phyloP scores from a whole-genome alignment of 2,113 vertebrate genomes.

The Thamnophis sirtalis region DNA sequence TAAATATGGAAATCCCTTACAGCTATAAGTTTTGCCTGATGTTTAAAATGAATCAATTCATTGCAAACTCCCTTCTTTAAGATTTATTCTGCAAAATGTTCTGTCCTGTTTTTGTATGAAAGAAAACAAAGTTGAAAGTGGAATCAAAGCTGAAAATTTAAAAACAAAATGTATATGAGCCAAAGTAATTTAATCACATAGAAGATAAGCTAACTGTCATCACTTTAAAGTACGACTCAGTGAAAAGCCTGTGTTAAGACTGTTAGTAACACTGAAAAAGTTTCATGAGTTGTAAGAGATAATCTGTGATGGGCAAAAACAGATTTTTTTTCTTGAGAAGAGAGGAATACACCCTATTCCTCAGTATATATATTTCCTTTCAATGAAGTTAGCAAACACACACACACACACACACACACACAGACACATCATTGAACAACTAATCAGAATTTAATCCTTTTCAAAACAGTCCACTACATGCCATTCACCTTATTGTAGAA shows the following conservation, averaged over 20 bases:
- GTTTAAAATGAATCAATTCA: neutral
- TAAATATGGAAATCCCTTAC: neutral
- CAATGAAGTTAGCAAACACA: constrained; percentile 22
- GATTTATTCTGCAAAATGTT: neutral
- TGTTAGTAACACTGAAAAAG: neutral
- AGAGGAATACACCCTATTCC: constrained; percentile 46
- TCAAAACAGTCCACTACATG: constrained; percentile 32
- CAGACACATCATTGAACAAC: neutral
- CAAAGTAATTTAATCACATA: neutral
- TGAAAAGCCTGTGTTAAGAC: neutral
- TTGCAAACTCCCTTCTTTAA: neutral
- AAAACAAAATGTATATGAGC: constrained; percentile 31
- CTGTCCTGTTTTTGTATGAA: neutral
- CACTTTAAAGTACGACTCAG: constrained; percentile 28
- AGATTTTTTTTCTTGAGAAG: constrained; percentile 31
- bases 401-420: neutral
- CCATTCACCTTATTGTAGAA: constrained; percentile 23
- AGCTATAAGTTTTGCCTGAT: neutral
- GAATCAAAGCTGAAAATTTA: constrained; percentile 32
- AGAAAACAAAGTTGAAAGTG: neutral
- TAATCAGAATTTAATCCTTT: neutral
- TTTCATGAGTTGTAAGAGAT: constrained; percentile 31
- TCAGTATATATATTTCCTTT: constrained; percentile 10
- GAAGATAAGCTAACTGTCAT: constrained; percentile 2
- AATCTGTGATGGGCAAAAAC: constrained; percentile 43